Evolutionary conservation across 2,113 vertebrate species (phyloP).

Genomic region (Sclerurus mexicanus): DNA sequence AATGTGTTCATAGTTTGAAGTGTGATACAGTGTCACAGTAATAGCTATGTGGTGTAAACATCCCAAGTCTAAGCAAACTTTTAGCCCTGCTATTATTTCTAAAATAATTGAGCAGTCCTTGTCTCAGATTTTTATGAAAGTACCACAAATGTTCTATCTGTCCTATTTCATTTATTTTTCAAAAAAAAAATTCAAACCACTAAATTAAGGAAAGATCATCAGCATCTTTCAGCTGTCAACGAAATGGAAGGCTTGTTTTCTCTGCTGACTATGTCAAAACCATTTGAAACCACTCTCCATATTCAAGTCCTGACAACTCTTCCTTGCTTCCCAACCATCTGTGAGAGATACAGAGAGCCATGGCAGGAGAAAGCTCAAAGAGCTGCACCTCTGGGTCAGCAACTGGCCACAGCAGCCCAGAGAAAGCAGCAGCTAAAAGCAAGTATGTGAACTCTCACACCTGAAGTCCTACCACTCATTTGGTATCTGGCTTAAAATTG

Average conservation of each 20-base stretch:
- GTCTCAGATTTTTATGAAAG: background rate
- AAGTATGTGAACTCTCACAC: rapidly evolving
- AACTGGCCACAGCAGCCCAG: background rate
- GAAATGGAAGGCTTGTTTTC: background rate
- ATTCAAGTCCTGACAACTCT: background rate
- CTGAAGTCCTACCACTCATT: background rate
- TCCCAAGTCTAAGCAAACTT: background rate
- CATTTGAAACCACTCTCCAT: background rate
- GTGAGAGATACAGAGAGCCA: rapidly evolving
- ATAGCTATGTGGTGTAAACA: rapidly evolving
- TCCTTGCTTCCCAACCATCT: background rate
- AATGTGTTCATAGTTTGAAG: background rate
- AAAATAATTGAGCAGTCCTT: background rate
- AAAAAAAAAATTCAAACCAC: background rate
- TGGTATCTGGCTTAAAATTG: background rate
- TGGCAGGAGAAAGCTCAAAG: background rate
- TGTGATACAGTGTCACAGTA: rapidly evolving
- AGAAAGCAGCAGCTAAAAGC: background rate
- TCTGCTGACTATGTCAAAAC: background rate
- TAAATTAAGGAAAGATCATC: background rate
- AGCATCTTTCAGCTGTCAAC: background rate
- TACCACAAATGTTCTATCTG: rapidly evolving
- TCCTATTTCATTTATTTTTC: background rate
- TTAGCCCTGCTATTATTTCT: background rate
- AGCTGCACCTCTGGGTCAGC: background rate